phyloP scores from a whole-genome alignment of 2,113 vertebrate species.

The Cyanoderma ruficeps region DNA sequence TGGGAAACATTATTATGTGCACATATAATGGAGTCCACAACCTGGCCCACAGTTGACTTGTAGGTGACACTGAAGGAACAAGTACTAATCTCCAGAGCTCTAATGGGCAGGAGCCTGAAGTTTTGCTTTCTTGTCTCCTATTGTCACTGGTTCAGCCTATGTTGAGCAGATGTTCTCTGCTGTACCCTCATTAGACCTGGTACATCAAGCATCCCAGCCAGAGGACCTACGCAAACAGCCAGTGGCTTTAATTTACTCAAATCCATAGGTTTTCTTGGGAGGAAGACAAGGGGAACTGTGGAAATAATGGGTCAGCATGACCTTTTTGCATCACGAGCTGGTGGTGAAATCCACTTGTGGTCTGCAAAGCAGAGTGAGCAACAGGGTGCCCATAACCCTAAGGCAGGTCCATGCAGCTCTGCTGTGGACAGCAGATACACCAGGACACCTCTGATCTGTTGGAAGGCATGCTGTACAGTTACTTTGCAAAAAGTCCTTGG shows the following conservation, averaged over 20 bases:
- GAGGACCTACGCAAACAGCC: background rate
- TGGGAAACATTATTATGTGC: background rate
- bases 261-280: background rate
- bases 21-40: background rate
- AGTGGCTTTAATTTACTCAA: background rate
- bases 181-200: background rate
- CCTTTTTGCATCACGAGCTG: background rate
- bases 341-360: background rate
- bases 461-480: rapidly evolving
- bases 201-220: background rate
- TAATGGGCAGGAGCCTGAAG: background rate
- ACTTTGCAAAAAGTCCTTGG: background rate
- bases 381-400: background rate
- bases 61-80: background rate
- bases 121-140: background rate
- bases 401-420: background rate
- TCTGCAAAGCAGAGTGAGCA: background rate
- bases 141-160: background rate
- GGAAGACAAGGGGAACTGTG: background rate
- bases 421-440: background rate
- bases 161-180: background rate
- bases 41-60: background rate
- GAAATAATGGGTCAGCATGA: background rate
- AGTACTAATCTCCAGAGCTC: background rate
- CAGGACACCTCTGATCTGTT: background rate